Base-by-base conservation (phyloP, 2,113 vertebrate genomes). In the Myrmecobius fasciatus region DNA sequence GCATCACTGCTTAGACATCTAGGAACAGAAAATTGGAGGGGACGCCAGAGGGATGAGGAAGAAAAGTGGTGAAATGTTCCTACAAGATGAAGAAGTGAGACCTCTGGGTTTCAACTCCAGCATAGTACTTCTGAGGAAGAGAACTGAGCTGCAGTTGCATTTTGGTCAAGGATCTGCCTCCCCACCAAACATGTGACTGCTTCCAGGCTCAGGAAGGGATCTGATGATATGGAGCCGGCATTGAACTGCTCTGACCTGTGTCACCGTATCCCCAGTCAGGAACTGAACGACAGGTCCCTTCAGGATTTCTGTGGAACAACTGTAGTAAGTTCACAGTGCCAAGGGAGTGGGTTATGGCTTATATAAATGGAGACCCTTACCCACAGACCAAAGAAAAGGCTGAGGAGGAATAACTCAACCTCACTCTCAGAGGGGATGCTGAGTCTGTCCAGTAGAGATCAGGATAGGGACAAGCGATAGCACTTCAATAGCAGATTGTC, bases 171-270 rank as follows among this genome's bases (percentile, higher is more conserved):
- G 53, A 90, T 67, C 90, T 92, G 52, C 90, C 6, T 95, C 60
- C 47, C 52, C 53, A 31, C 89, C 89, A 11, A 95, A 96, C 90
- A 96, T 91, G 89, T 49, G 0, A 97, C 95, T 96, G 97, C 93
- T 91, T 56, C 89, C 97, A 91, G n/a, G 93, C 93, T 96, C 94
- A 97, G 97, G 97, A 96, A 97, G 97, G 48, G 91, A 91, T 92
- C 75, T 90, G 95, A 95, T 98, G 98, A 98, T 97, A 99, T 99
- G 99, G 99, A 99, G 98, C 96, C 98, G 8, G 98, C 99, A 97
- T 98, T 99, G 98, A 99, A 99, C 98, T 99, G 99, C 98, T 99
- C 99, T 97, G 98, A 98, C 89, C 98, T 98, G 89, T 99, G 99
- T 92, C 98, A 98, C 43, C 98, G 98, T 98, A 97, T 97, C 98